Percentiles rank a stretch among this genome's conserved stretches.
phyloP scores from a whole-genome alignment of 2,888 invertebrate genomes.

The Euzophera pinguis region DNA sequence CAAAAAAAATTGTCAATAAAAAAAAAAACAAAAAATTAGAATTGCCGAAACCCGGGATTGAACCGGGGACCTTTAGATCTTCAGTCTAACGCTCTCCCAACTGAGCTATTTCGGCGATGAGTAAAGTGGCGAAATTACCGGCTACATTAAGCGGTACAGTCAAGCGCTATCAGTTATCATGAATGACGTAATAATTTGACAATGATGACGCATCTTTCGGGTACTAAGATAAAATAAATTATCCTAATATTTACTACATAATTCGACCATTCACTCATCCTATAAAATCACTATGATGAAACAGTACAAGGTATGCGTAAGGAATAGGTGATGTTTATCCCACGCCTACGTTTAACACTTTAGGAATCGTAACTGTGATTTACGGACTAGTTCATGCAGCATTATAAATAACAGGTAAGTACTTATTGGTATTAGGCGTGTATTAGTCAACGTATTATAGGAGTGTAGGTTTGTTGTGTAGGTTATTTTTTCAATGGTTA shows the following conservation, averaged over 20 bases:
- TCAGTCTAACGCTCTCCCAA: conserved; percentile 72
- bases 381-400: not conserved
- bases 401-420: not conserved
- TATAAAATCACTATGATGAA: not conserved
- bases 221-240: too few species aligned
- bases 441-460: not conserved
- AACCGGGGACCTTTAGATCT: conserved; percentile 70
- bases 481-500: not conserved
- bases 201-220: not conserved
- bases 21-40: conserved; percentile 19
- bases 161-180: not conserved
- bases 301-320: not conserved
- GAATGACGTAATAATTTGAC: not conserved
- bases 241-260: too few species aligned
- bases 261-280: too few species aligned
- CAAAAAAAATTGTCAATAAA: conserved; percentile 8
- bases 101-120: conserved; percentile 63
- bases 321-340: not conserved
- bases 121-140: not conserved
- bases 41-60: conserved; percentile 61
- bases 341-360: conserved; percentile 1
- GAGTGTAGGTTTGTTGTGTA: not conserved
- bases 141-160: not conserved
- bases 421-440: not conserved
- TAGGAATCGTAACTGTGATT: not conserved